Percentiles rank a stretch among this genome's conserved stretches.
These are phyloP conservation scores for Phalera bucephala DNA, from an alignment of 2,888 invertebrate species.

Conservation along the genomic window DNA sequence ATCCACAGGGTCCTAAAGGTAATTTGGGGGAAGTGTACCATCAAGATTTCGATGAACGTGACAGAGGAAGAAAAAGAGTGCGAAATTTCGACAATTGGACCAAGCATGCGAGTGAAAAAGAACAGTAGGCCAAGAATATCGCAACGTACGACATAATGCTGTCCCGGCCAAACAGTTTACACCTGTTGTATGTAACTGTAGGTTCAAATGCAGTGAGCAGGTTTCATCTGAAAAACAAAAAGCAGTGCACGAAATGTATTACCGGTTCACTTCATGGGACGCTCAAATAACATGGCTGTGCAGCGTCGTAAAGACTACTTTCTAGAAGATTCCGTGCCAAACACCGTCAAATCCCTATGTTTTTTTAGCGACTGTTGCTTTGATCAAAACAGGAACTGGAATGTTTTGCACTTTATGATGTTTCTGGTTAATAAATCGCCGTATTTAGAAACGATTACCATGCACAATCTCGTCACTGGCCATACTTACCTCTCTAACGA, in stretches of 20 bases:
- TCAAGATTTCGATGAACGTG: slow-evolving; percentile 14
- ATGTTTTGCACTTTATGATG: no score
- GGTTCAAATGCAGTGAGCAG: slow-evolving; percentile 11
- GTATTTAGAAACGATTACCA: no score
- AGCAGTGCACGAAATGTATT: slow-evolving; percentile 9
- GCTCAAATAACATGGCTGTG: slow-evolving; percentile 11
- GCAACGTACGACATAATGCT: slow-evolving; percentile 11
- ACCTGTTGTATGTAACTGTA: slow-evolving; percentile 7
- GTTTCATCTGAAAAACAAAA: slow-evolving; percentile 10
- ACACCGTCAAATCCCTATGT: no score
- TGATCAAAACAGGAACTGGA: no score
- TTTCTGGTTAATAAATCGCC: no score
- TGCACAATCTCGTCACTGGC: no score
- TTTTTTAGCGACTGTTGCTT: no score
- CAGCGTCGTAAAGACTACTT: slow-evolving; percentile 7
- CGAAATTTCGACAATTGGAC: slow-evolving; percentile 10
- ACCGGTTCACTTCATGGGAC: slow-evolving; percentile 9
- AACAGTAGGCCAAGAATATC: slow-evolving; percentile 12
- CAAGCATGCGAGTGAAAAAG: slow-evolving; percentile 8
- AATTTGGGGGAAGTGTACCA: slow-evolving; percentile 13
- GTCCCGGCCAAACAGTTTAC: slow-evolving; percentile 10
- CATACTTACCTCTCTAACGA: no score
- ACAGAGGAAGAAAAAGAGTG: slow-evolving; percentile 13
- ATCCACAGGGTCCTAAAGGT: slow-evolving; percentile 10
- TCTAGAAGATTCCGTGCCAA: no score